These are phyloP conservation scores for Spilosoma lubricipeda DNA, from an alignment of 2,888 invertebrate genomes.

Conservation along the genomic window DNA sequence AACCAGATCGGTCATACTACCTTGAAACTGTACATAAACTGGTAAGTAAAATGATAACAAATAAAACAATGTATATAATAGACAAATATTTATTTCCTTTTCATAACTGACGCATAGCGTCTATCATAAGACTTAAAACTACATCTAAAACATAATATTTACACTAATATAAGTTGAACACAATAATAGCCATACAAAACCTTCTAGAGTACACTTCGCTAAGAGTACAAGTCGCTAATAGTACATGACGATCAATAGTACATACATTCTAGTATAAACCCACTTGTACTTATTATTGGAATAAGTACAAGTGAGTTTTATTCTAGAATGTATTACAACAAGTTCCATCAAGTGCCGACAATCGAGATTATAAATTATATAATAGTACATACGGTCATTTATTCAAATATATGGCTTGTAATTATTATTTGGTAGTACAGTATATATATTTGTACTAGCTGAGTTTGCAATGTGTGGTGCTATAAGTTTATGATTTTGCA, in stretches of 20 bases:
- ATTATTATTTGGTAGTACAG: not conserved
- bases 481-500: not conserved
- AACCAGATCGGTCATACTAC: too few species aligned
- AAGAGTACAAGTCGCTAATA: not conserved
- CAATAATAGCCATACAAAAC: constrained; percentile 39
- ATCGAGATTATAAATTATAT: too few species aligned
- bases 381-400: too few species aligned
- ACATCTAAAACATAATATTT: constrained; percentile 37
- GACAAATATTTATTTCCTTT: constrained; percentile 66
- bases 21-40: too few species aligned
- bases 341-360: too few species aligned
- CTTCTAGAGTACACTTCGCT: constrained; percentile 1
- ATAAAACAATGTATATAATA: constrained; percentile 49
- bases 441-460: not conserved
- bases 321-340: too few species aligned
- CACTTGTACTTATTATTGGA: too few species aligned
- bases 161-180: constrained; percentile 49
- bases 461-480: not conserved
- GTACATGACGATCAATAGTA: not conserved
- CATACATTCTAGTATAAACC: too few species aligned
- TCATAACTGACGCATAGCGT: constrained; percentile 43
- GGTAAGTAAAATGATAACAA: not conserved
- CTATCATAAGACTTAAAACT: constrained; percentile 38
- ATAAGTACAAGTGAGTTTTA: too few species aligned
- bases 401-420: not conserved